A percentile compares a stretch with the other conserved stretches of the same genome.
Evolutionary conservation across 35 echinoderm and acorn worm genomes (phyloP).

Genomic region (Strongylocentrotus purpuratus): DNA sequence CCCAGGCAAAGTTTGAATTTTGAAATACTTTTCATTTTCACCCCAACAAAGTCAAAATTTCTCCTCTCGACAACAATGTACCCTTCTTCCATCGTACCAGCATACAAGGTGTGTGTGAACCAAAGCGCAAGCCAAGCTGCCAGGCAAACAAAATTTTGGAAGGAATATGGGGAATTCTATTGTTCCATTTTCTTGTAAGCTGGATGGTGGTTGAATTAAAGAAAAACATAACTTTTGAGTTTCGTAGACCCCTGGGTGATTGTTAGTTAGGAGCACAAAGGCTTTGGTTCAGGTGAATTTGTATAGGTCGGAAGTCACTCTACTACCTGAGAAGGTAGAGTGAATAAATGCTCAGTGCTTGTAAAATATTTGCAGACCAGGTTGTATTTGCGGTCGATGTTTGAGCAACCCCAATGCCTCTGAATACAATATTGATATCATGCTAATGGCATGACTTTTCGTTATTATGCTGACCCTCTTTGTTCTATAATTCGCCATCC

Average conservation of each 20-base stretch:
- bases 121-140: not conserved
- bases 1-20: not conserved
- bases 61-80: not conserved
- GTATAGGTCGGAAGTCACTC: not conserved
- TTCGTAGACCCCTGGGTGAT: not conserved
- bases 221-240: slow-evolving; percentile 19
- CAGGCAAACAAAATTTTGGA: not conserved
- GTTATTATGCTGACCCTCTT: not conserved
- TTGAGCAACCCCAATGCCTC: not conserved
- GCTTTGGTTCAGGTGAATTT: not conserved
- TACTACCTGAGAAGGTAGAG: not conserved
- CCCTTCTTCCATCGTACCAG: not conserved
- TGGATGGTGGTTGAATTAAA: not conserved
- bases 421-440: not conserved
- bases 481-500: not conserved
- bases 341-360: too few relatives aligned
- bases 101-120: not conserved
- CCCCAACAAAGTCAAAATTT: not conserved
- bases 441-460: not conserved
- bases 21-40: not conserved
- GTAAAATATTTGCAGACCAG: not conserved
- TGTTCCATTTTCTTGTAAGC: not conserved
- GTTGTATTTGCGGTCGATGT: not conserved
- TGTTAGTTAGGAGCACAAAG: not conserved
- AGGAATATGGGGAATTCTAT: slow-evolving; percentile 15